Conservation (phyloP, 2,113 vertebrate genomes). For the Dolichallabes microphthalmus region DNA sequence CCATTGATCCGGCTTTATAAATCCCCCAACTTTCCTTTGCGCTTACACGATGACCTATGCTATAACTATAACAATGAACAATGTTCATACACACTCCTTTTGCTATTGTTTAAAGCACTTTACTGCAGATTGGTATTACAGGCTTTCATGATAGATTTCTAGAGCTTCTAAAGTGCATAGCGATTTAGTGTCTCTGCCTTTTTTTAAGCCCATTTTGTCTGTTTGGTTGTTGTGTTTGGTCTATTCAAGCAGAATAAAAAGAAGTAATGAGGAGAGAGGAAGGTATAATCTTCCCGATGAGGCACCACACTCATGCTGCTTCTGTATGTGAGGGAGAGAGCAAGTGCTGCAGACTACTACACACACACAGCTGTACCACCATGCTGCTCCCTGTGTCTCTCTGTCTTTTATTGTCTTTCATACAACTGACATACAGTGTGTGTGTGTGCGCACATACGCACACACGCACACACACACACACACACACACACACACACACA, state of each 20-base stretch:
- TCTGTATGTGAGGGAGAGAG: conserved; percentile 23
- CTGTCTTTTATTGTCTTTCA: conserved; percentile 8
- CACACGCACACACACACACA: conserved; percentile 21
- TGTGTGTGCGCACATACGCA: no score
- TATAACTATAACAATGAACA: conserved; percentile 6
- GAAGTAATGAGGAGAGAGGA: conserved; percentile 47
- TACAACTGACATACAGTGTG: neutral
- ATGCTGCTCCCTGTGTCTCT: conserved; percentile 27
- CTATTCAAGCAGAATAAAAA: conserved; percentile 50
- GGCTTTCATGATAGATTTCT: conserved; percentile 21
- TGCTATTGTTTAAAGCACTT: conserved; percentile 33
- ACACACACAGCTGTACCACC: conserved; percentile 46
- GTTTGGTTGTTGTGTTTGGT: conserved; percentile 43
- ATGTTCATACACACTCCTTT: neutral
- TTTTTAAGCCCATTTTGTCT: conserved; percentile 41
- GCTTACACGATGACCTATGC: neutral
- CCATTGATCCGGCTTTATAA: neutral
- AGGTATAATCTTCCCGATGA: conserved; percentile 47
- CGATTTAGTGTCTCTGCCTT: conserved; percentile 21
- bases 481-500: conserved; percentile 45
- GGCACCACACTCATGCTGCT: conserved; percentile 35
- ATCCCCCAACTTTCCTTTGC: neutral
- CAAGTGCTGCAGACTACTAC: conserved; percentile 31
- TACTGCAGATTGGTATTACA: conserved; percentile 18
- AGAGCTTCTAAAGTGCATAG: conserved; percentile 33